phyloP scores from a whole-genome alignment of 2,888 invertebrate species.

The Sminthurinus aureus region DNA sequence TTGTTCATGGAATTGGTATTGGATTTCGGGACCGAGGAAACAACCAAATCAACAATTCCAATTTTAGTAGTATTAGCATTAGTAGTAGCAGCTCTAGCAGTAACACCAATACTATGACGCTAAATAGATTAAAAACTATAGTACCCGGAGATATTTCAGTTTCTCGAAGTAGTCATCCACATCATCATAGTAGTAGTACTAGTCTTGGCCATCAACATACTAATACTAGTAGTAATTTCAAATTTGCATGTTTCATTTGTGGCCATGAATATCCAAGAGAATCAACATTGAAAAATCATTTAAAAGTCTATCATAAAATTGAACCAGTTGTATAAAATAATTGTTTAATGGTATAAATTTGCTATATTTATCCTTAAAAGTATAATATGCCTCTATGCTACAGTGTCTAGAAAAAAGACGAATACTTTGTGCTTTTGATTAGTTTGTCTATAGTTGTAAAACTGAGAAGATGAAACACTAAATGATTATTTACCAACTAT shows the following conservation, averaged over 20 bases:
- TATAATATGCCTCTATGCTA: too few species aligned
- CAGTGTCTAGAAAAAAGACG: too few species aligned
- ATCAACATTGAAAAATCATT: constrained; percentile 58
- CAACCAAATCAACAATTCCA: constrained; percentile 44
- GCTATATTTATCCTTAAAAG: too few species aligned
- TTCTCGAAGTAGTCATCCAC: constrained; percentile 29
- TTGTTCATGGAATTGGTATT: constrained; percentile 15
- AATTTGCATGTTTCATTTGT: constrained; percentile 59
- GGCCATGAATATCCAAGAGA: constrained; percentile 59
- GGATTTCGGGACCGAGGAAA: constrained; percentile 40
- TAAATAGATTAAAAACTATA: constrained; percentile 29
- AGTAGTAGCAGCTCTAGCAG: constrained; percentile 39
- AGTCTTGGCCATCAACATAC: neutral
- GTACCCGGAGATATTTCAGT: constrained; percentile 43
- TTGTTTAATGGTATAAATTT: too few species aligned
- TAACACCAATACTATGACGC: neutral
- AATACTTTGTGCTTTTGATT: too few species aligned
- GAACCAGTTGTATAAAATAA: constrained; percentile 31
- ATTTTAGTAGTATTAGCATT: constrained; percentile 41
- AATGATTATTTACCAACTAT: too few species aligned
- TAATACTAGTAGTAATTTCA: constrained; percentile 43
- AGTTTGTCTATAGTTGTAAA: too few species aligned
- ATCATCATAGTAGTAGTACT: constrained; percentile 11
- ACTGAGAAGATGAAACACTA: too few species aligned
- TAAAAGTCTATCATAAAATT: constrained; percentile 59